Conservation (phyloP, 2,797 vertebrate species). For the Argya squamiceps region DNA sequence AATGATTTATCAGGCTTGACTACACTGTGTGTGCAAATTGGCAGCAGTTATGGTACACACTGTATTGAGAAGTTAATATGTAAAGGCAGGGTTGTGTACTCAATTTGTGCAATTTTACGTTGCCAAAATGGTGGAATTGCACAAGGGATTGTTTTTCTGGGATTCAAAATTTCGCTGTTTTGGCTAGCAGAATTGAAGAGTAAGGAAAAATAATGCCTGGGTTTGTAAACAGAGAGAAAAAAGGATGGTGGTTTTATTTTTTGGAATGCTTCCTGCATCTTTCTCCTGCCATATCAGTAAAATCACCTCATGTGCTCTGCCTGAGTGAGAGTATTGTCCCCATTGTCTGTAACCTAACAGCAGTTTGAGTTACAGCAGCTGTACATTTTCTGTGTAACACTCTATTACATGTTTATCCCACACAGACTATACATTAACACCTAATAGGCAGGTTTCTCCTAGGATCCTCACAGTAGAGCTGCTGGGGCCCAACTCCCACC, state of each 20-base stretch:
- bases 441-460: background rate
- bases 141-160: background rate
- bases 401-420: background rate
- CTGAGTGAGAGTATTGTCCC: background rate
- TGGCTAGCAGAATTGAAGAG: background rate
- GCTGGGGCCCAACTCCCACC: background rate
- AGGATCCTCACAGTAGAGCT: background rate
- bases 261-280: background rate
- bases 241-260: background rate
- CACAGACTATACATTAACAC: background rate
- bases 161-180: background rate
- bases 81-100: background rate
- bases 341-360: background rate
- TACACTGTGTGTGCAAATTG: background rate
- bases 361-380: background rate
- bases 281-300: background rate
- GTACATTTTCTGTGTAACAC: background rate
- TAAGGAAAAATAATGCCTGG: background rate
- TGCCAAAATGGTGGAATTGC: background rate
- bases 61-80: background rate
- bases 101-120: background rate
- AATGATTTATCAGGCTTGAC: background rate
- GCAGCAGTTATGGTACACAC: background rate
- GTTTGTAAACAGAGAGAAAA: background rate
- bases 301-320: background rate